Conservation (phyloP, 2,888 invertebrate genomes). For the Latrodectus hesperus region DNA sequence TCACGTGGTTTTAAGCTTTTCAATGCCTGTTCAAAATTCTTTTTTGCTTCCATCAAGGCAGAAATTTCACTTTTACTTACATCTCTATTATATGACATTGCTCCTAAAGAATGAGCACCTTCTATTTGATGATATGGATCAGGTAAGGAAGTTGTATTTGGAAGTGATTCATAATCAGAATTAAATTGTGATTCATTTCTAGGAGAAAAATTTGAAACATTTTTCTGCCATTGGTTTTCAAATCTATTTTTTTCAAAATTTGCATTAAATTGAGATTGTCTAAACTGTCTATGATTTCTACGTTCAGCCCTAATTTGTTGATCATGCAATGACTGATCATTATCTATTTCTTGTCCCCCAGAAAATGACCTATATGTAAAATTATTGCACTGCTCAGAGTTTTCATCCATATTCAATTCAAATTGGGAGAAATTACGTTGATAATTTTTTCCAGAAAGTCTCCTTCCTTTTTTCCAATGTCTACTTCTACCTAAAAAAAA, state of each 20-base stretch:
- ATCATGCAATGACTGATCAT: slow-evolving; percentile 4
- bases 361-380: slow-evolving; percentile 7
- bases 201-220: too few relatives aligned
- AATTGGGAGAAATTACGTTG: background rate
- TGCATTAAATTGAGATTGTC: too few relatives aligned
- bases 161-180: too few relatives aligned
- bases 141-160: too few relatives aligned
- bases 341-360: slow-evolving; percentile 16
- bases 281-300: too few relatives aligned
- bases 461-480: background rate
- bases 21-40: slow-evolving; percentile 1
- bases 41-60: slow-evolving; percentile 10
- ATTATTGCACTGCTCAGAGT: background rate
- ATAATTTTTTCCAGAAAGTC: background rate
- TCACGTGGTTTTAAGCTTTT: slow-evolving; percentile 27
- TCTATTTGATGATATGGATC: too few relatives aligned
- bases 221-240: too few relatives aligned
- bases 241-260: too few relatives aligned
- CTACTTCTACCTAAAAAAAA: background rate
- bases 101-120: too few relatives aligned
- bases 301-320: background rate
- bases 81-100: too few relatives aligned
- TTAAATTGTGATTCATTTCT: too few relatives aligned
- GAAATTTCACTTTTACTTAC: background rate
- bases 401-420: too few relatives aligned